phyloP scores from a whole-genome alignment of 2,797 vertebrate species.

The Champsocephalus gunnari region DNA sequence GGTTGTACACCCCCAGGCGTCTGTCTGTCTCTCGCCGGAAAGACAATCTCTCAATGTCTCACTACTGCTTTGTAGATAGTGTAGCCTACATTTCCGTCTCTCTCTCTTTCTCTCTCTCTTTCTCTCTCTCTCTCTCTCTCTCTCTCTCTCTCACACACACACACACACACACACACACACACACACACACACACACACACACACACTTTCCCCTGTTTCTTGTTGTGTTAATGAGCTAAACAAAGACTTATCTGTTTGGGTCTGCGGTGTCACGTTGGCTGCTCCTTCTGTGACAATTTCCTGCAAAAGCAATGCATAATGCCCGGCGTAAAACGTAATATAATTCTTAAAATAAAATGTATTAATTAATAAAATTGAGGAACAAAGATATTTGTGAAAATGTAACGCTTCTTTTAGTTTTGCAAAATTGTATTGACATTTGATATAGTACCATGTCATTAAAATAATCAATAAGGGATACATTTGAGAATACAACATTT shows the following conservation, averaged over 20 bases:
- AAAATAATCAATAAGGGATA: too few relatives aligned
- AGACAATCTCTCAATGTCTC: constrained; percentile 82
- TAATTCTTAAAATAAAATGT: too few relatives aligned
- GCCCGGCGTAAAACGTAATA: too few relatives aligned
- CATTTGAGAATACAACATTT: too few relatives aligned
- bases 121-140: too few relatives aligned
- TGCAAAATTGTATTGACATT: too few relatives aligned
- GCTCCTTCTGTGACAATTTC: constrained; percentile 27
- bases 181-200: constrained; percentile 16
- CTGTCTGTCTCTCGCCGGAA: constrained; percentile 84
- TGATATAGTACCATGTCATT: too few relatives aligned
- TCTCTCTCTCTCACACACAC: neutral
- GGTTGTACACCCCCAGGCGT: constrained; percentile 77
- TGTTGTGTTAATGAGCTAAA: constrained; percentile 62
- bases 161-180: constrained; percentile 33
- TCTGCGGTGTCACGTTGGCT: constrained; percentile 42
- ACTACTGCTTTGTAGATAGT: constrained; percentile 64
- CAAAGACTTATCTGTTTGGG: constrained; percentile 78
- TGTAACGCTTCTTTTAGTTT: too few relatives aligned
- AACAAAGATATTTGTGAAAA: too few relatives aligned
- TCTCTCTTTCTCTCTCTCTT: constrained; percentile 18
- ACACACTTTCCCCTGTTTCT: constrained; percentile 37
- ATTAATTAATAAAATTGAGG: too few relatives aligned
- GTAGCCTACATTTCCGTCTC: constrained; percentile 53
- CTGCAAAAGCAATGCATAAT: too few relatives aligned